Evolutionary conservation across 35 echinoderm and acorn worm species (phyloP).

Genomic region (Holothuria glaberrima): DNA sequence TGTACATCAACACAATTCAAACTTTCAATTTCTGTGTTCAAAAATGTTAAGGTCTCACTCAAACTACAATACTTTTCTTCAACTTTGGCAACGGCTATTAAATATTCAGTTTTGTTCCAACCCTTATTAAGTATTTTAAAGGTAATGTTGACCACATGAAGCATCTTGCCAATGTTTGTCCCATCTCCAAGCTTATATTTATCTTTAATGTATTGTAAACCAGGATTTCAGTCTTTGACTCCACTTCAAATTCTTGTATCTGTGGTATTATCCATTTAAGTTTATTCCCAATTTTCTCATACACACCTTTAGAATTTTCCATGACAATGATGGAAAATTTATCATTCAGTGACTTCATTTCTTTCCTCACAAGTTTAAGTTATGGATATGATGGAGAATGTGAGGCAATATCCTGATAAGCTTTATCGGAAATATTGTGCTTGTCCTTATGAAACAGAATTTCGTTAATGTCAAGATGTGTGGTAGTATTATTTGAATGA

Average conservation of each 20-base stretch:
- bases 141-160: background rate
- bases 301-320: background rate
- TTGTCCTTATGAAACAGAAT: background rate
- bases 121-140: background rate
- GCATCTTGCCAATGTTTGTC: background rate
- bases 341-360: background rate
- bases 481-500: too few species aligned
- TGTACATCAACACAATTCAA: background rate
- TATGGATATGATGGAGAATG: background rate
- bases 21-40: background rate
- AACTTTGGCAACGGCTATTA: background rate
- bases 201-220: background rate
- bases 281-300: slow-evolving; percentile 12
- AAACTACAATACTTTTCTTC: background rate
- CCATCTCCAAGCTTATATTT: background rate
- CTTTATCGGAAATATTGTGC: background rate
- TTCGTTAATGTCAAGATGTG: too few species aligned
- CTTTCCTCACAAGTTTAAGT: background rate
- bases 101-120: background rate
- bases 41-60: background rate
- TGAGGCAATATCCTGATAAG: background rate
- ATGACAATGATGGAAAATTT: background rate
- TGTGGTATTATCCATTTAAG: slow-evolving; percentile 18
- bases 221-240: background rate
- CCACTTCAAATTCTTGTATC: background rate